Evolutionary conservation across 2,888 invertebrate genomes (phyloP).

Genomic region (Melanotus villosus): DNA sequence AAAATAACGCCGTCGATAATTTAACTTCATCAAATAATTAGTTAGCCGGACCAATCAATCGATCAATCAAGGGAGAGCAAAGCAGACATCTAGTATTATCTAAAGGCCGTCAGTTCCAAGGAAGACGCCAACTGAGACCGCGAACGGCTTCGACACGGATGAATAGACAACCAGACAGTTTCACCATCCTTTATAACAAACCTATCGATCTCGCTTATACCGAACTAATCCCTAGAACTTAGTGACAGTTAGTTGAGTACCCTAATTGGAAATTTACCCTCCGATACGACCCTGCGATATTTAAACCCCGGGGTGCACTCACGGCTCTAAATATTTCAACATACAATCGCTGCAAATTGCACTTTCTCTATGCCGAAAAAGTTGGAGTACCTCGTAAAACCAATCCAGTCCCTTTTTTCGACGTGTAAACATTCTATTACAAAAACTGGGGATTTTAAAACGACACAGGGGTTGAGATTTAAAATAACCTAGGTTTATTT

Average conservation of each 20-base stretch:
- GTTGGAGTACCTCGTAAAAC: no score
- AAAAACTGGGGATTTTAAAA: constrained; percentile 28
- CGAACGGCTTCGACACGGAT: constrained; percentile 34
- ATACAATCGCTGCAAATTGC: constrained; percentile 51
- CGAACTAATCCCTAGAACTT: constrained; percentile 51
- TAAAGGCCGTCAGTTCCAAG: constrained; percentile 46
- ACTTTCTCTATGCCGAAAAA: constrained; percentile 37
- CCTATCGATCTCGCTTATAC: constrained; percentile 47
- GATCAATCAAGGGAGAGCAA: constrained; percentile 42
- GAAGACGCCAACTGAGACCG: constrained; percentile 34
- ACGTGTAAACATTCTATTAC: constrained; percentile 16
- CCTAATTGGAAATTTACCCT: constrained; percentile 57
- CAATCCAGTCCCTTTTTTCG: constrained; percentile 9
- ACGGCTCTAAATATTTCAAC: constrained; percentile 46
- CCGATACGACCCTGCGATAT: constrained; percentile 32
- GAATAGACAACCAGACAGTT: constrained; percentile 44
- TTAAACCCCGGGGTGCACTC: constrained; percentile 33
- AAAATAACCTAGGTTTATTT: background rate
- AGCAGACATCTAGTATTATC: constrained; percentile 31
- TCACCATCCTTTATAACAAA: constrained; percentile 39
- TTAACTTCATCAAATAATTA: constrained; percentile 44
- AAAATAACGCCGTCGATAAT: constrained; percentile 37
- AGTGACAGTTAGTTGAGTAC: constrained; percentile 56
- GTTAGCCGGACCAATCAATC: constrained; percentile 40
- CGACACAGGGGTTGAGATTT: constrained; percentile 25